Percentiles rank a stretch among this genome's conserved stretches.
Conservation (phyloP, 2,888 invertebrate genomes). For the Zootermopsis nevadensis region DNA sequence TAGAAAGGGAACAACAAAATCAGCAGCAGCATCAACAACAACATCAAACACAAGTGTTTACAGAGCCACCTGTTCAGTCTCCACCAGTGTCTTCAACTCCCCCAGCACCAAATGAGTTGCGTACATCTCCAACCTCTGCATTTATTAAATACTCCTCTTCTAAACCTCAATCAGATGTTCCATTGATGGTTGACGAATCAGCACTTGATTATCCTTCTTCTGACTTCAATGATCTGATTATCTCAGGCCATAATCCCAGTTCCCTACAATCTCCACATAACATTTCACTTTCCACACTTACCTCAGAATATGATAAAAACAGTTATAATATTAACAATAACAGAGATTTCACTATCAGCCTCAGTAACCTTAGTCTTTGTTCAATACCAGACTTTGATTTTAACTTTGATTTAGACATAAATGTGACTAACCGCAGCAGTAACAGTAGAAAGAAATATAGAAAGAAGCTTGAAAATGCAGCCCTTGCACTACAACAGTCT, state of each 20-base stretch:
- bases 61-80: neutral
- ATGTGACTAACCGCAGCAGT: neutral
- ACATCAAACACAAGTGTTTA: neutral
- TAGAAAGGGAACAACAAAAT: neutral
- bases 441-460: conserved; percentile 34
- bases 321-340: conserved; percentile 44
- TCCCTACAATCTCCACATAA: conserved; percentile 30
- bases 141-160: conserved; percentile 47
- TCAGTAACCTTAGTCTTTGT: conserved; percentile 57
- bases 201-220: neutral
- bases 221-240: conserved; percentile 38
- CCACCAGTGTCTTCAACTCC: neutral
- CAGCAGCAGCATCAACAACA: neutral
- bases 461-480: conserved; percentile 50
- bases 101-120: conserved; percentile 3
- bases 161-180: neutral
- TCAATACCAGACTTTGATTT: conserved; percentile 50
- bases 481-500: conserved; percentile 48
- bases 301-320: conserved; percentile 12
- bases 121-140: conserved; percentile 52
- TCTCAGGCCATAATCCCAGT: conserved; percentile 31
- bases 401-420: conserved; percentile 52
- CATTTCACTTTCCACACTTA: conserved; percentile 26
- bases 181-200: neutral
- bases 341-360: conserved; percentile 53